Evolutionary conservation across 2,797 vertebrate species (phyloP).

Genomic region (Alauda arvensis): DNA sequence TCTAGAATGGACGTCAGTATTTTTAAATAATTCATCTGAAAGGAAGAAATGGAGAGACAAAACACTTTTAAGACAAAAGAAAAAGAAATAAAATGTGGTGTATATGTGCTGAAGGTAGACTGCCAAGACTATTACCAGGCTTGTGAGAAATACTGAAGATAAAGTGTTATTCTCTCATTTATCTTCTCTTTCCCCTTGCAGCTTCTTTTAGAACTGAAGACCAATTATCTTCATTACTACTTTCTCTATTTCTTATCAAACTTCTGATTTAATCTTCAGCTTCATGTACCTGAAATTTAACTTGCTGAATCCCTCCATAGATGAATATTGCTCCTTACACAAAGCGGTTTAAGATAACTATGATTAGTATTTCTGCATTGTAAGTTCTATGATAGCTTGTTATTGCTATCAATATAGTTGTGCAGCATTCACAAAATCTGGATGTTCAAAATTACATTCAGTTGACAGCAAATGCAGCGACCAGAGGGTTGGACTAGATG

Average conservation of each 20-base stretch:
- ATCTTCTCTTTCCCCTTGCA: neutral
- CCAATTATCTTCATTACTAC: neutral
- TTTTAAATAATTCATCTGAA: neutral
- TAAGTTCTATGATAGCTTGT: neutral
- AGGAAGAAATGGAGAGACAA: neutral
- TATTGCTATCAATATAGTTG: neutral
- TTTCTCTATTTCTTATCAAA: neutral
- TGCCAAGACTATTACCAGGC: neutral
- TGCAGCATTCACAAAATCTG: neutral
- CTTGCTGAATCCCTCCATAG: neutral
- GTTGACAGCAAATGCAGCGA: neutral
- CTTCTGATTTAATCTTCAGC: neutral
- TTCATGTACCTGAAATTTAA: neutral
- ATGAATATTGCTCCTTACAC: neutral
- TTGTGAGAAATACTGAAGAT: neutral
- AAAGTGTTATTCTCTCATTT: neutral
- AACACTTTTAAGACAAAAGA: neutral
- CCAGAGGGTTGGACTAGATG: neutral
- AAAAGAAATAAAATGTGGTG: neutral
- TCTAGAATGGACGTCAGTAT: neutral
- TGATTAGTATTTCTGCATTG: neutral
- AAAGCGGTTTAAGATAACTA: neutral
- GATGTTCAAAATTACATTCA: neutral
- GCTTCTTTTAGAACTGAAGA: neutral
- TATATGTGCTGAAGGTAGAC: neutral